Evolutionary conservation across 2,888 invertebrate genomes (phyloP).

Genomic region (Antheraea assamensis): DNA sequence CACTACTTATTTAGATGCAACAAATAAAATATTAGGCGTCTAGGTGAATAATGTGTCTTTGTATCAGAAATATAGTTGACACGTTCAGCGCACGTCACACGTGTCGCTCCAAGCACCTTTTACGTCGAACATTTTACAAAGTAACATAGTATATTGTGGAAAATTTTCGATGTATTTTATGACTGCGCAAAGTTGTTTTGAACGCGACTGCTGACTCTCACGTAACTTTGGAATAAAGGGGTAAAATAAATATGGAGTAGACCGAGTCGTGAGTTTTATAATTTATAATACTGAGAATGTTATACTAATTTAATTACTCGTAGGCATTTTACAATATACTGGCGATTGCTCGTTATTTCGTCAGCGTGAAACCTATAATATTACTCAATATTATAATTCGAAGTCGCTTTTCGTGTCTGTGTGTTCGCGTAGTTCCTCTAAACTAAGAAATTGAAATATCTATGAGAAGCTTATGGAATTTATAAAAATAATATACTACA

Average conservation of each 20-base stretch:
- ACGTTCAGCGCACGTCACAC: conserved; percentile 6
- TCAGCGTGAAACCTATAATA: no score
- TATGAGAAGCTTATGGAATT: no score
- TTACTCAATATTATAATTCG: no score
- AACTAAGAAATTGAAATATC: no score
- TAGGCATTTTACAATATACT: background rate
- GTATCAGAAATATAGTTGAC: background rate
- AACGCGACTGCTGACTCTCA: conserved; percentile 8
- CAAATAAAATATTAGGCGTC: background rate
- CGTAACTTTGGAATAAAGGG: background rate
- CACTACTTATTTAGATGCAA: background rate
- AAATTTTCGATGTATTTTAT: conserved; percentile 10
- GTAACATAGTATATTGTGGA: conserved; percentile 33
- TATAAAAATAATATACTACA: no score
- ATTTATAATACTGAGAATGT: background rate
- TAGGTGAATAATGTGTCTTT: background rate
- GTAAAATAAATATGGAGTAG: background rate
- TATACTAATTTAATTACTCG: background rate
- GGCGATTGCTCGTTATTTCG: no score
- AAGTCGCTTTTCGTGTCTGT: no score
- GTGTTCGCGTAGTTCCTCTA: no score
- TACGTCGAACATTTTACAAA: conserved; percentile 35
- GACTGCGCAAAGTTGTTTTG: conserved; percentile 2
- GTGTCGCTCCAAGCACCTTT: conserved; percentile 36
- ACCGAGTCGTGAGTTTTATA: background rate